A percentile compares a stretch with the other conserved stretches of the same genome.
Conservation (phyloP, 2,888 invertebrate genomes). For the Athrips mouffetella region DNA sequence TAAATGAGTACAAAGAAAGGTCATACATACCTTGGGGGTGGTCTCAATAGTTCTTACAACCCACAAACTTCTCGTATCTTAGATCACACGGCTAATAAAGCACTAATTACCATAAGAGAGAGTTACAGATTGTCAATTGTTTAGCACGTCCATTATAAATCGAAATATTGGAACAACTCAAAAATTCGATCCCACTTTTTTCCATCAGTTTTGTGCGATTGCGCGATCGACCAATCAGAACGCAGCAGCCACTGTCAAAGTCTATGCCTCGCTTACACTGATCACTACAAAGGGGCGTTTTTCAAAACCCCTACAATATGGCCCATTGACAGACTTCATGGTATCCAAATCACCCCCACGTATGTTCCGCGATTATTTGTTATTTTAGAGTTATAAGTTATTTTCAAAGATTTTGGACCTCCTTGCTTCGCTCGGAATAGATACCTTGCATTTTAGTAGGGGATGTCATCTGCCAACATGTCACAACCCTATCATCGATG, state of each 20-base stretch:
- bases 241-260: slow-evolving; percentile 1
- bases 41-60: slow-evolving; percentile 13
- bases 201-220: slow-evolving; percentile 8
- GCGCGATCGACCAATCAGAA: slow-evolving; percentile 8
- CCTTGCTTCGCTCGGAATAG: too few species aligned
- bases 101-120: slow-evolving; percentile 32
- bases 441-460: too few species aligned
- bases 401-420: too few species aligned
- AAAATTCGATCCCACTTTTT: slow-evolving; percentile 13
- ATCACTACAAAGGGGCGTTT: background rate
- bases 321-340: too few species aligned
- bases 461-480: too few species aligned
- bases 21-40: slow-evolving; percentile 32
- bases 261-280: slow-evolving; percentile 2
- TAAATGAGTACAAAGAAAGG: slow-evolving; percentile 58
- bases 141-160: slow-evolving; percentile 48
- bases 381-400: too few species aligned
- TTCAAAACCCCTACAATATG: too few species aligned
- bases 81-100: background rate
- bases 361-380: too few species aligned
- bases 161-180: slow-evolving; percentile 37
- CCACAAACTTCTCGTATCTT: slow-evolving; percentile 7
- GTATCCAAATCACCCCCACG: too few species aligned
- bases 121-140: slow-evolving; percentile 36
- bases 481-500: too few species aligned